Evolutionary conservation across 2,113 vertebrate genomes (phyloP).

Genomic region (Pseudorasbora parva): DNA sequence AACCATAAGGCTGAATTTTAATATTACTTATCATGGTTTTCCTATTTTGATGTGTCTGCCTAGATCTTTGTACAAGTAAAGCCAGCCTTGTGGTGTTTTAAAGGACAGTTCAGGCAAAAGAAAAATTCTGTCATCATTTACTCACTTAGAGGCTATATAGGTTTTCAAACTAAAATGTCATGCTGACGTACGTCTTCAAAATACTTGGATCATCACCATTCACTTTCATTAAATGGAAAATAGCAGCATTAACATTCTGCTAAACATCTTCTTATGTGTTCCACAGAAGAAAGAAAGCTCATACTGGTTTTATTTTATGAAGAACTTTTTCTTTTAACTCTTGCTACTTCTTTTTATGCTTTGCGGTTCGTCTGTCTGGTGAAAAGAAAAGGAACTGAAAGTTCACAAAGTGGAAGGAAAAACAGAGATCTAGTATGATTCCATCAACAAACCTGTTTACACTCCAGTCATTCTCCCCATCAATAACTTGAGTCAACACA

Average conservation of each 20-base stretch:
- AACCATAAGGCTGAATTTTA: background rate
- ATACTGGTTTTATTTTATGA: background rate
- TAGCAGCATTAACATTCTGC: background rate
- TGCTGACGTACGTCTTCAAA: background rate
- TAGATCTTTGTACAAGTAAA: background rate
- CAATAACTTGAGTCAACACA: slow-evolving; percentile 32
- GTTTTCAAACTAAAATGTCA: background rate
- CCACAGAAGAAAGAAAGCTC: background rate
- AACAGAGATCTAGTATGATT: slow-evolving; percentile 58
- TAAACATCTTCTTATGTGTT: background rate
- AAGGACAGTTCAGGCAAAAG: background rate
- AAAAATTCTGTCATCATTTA: background rate
- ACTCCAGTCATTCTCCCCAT: slow-evolving; percentile 28
- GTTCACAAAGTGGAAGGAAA: slow-evolving; percentile 18
- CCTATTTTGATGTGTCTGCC: background rate
- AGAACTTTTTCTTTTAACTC: background rate
- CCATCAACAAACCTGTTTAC: slow-evolving; percentile 49
- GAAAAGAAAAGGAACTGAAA: slow-evolving; percentile 10
- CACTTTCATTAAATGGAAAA: background rate
- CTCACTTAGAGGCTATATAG: background rate
- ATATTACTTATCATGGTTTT: background rate
- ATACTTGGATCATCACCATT: background rate
- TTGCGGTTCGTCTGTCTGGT: background rate
- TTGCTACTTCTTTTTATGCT: background rate
- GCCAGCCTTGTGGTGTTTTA: background rate